phyloP scores from a whole-genome alignment of 2,113 vertebrate species.

The Nothobranchius furzeri region DNA sequence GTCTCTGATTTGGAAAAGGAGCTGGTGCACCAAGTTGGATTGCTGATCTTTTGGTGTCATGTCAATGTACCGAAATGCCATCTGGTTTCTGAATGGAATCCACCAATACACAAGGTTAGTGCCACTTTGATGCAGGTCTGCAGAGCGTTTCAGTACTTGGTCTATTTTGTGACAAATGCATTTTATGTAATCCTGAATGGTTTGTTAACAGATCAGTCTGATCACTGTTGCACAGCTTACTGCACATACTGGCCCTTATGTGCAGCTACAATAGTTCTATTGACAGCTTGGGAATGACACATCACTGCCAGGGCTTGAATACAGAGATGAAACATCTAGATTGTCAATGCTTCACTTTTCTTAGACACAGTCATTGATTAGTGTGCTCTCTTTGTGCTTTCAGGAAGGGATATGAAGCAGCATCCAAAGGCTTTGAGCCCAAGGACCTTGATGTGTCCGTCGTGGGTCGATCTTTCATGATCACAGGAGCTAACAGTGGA shows the following conservation, averaged over 20 bases:
- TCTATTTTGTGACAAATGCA: background rate
- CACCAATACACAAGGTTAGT: constrained; percentile 78
- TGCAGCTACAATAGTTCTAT: constrained; percentile 58
- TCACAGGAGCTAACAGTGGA: constrained; percentile 80
- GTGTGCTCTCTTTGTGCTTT: background rate
- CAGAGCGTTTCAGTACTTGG: background rate
- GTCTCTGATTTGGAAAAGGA: constrained; percentile 16
- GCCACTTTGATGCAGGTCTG: background rate
- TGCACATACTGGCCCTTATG: constrained; percentile 57
- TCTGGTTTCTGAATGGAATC: constrained; percentile 80
- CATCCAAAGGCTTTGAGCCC: constrained; percentile 64
- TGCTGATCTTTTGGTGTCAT: constrained; percentile 49
- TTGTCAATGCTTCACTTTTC: background rate
- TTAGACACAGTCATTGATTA: background rate
- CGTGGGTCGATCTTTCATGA: constrained; percentile 76
- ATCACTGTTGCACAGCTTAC: constrained; percentile 42
- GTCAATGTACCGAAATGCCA: constrained; percentile 75
- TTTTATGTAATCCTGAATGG: background rate
- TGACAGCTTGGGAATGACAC: constrained; percentile 50
- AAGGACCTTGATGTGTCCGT: constrained; percentile 71
- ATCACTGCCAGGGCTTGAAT: constrained; percentile 3
- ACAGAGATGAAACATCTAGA: background rate
- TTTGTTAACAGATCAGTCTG: constrained; percentile 21
- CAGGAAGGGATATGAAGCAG: constrained; percentile 72
- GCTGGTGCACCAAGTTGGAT: background rate